Evolutionary conservation across 2,888 invertebrate genomes (phyloP).

Genomic region (Slavum lentiscoides): DNA sequence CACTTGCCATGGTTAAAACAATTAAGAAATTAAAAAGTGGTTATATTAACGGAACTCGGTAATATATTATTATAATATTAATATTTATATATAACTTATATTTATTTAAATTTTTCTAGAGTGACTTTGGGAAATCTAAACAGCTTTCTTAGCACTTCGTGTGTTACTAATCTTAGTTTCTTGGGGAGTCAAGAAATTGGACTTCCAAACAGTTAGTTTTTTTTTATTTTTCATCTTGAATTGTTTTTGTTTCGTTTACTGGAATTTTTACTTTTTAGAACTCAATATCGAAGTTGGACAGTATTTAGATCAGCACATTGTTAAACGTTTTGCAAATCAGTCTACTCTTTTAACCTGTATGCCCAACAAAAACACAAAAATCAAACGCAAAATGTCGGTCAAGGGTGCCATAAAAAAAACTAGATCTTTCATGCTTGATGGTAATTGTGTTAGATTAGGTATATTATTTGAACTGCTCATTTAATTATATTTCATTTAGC

Average conservation of each 20-base stretch:
- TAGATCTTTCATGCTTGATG: constrained; percentile 82
- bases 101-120: constrained; percentile 60
- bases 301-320: constrained; percentile 82
- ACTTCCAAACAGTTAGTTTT: constrained; percentile 74
- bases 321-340: constrained; percentile 78
- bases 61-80: constrained; percentile 19
- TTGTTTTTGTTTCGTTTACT: background rate
- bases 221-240: too few species aligned
- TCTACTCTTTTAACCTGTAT: constrained; percentile 69
- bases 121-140: constrained; percentile 92
- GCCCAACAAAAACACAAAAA: constrained; percentile 60
- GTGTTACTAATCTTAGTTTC: constrained; percentile 95
- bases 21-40: constrained; percentile 98
- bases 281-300: constrained; percentile 81
- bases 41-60: constrained; percentile 94
- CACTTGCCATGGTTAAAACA: constrained; percentile 92
- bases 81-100: constrained; percentile 17
- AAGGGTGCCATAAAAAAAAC: constrained; percentile 93
- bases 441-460: constrained; percentile 1
- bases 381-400: constrained; percentile 80
- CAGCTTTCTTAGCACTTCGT: constrained; percentile 96
- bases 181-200: constrained; percentile 91
- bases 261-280: constrained; percentile 62
- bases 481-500: constrained; percentile 7
- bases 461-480: too few species aligned